A percentile compares a stretch with the other conserved stretches of the same genome.
These are phyloP conservation scores for Berghia stephanieae DNA, from an alignment of 1,140 invertebrate species.

Conservation along the genomic window DNA sequence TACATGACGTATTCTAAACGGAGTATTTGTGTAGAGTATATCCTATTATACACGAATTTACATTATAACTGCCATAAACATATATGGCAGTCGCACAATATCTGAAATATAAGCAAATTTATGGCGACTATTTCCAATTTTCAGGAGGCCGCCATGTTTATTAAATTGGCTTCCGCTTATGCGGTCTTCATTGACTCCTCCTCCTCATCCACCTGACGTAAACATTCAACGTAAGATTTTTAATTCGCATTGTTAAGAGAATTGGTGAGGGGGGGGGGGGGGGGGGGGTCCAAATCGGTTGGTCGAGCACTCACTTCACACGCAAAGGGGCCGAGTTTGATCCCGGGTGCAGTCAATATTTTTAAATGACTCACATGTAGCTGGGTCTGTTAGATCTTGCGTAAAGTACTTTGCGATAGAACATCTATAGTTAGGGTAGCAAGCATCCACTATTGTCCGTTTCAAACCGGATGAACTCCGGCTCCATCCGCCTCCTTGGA, in stretches of 20 bases:
- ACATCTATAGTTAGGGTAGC: no score
- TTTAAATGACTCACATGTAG: no score
- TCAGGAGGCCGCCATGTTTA: slow-evolving; percentile 34
- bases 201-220: no score
- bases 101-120: neutral
- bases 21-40: neutral
- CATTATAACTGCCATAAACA: neutral
- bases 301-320: neutral
- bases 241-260: neutral
- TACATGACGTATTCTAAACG: neutral
- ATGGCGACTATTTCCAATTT: no score
- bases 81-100: neutral
- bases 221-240: no score
- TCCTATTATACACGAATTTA: neutral
- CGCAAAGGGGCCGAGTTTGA: neutral
- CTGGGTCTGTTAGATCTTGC: no score
- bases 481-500: no score
- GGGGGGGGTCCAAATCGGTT: no score
- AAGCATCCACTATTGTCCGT: no score
- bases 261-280: neutral
- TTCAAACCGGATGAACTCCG: no score
- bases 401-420: no score
- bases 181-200: no score
- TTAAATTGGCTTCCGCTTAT: slow-evolving; percentile 18
- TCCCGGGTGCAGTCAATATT: neutral